Evolutionary conservation across 2,113 vertebrate species (phyloP).

Genomic region (Emydura subglobosa): DNA sequence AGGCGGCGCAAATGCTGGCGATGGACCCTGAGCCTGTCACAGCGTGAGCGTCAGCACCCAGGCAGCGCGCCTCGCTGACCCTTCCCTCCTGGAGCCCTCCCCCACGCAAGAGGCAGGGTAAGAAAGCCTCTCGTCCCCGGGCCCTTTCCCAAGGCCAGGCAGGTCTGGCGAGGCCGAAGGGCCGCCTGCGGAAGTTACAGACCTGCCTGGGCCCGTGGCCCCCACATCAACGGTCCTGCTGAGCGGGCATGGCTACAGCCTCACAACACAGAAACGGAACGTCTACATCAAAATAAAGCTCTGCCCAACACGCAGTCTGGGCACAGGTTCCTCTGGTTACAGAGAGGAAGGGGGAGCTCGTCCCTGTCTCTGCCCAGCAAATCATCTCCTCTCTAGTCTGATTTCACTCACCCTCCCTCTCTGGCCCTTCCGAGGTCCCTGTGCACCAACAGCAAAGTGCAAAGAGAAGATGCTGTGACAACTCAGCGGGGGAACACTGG

Average conservation of each 20-base stretch:
- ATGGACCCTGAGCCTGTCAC: constrained; percentile 15
- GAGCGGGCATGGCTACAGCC: constrained; percentile 56
- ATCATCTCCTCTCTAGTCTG: constrained; percentile 88
- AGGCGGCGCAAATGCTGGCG: constrained; percentile 41
- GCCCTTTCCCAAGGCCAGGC: constrained; percentile 77
- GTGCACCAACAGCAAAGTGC: constrained; percentile 83
- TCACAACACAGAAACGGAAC: constrained; percentile 56
- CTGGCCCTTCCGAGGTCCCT: constrained; percentile 83
- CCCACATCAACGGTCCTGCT: constrained; percentile 59
- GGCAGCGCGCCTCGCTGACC: not conserved
- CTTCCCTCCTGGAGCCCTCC: not conserved
- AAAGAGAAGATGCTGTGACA: constrained; percentile 88
- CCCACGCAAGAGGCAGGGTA: constrained; percentile 81
- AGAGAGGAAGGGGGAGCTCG: constrained; percentile 80
- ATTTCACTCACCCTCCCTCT: constrained; percentile 48
- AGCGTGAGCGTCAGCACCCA: constrained; percentile 29
- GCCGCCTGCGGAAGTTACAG: constrained; percentile 55
- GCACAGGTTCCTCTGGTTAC: constrained; percentile 89
- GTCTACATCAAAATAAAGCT: constrained; percentile 71
- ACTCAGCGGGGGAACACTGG: constrained; percentile 84
- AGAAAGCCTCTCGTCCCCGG: constrained; percentile 77
- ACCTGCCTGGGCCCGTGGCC: constrained; percentile 50
- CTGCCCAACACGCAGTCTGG: constrained; percentile 77
- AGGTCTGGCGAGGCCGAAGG: constrained; percentile 72
- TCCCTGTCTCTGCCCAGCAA: constrained; percentile 86